Evolutionary conservation across 2,888 invertebrate species (phyloP).

Genomic region (Macrosoma leucophasiata): DNA sequence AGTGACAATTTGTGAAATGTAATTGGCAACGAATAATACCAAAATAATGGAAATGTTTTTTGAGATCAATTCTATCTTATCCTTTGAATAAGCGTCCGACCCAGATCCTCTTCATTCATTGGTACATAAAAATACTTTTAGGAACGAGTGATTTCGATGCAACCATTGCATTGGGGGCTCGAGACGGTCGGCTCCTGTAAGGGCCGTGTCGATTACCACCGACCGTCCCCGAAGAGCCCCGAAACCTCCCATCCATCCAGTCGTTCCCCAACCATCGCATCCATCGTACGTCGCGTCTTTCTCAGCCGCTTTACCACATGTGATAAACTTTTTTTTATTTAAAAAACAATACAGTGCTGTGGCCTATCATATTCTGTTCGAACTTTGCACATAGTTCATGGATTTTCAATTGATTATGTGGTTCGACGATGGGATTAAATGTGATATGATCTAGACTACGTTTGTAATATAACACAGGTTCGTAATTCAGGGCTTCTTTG

Average conservation of each 20-base stretch:
- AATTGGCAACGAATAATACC: no score
- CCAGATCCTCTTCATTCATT: no score
- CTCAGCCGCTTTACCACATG: conserved; percentile 36
- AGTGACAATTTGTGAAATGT: no score
- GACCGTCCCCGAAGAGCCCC: conserved; percentile 26
- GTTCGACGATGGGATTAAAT: conserved; percentile 42
- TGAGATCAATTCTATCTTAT: no score
- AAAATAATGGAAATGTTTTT: no score
- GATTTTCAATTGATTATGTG: conserved; percentile 28
- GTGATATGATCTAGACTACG: conserved; percentile 31
- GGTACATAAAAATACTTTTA: no score
- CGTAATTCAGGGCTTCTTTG: conserved; percentile 20
- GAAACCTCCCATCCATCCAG: conserved; percentile 33
- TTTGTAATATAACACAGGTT: conserved; percentile 37
- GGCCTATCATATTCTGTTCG: conserved; percentile 30
- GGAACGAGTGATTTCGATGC: no score
- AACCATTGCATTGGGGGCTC: no score
- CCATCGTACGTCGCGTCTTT: conserved; percentile 31
- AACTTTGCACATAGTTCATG: conserved; percentile 23
- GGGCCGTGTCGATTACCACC: conserved; percentile 26
- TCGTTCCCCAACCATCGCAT: conserved; percentile 41
- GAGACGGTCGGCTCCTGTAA: conserved; percentile 17
- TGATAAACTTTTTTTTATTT: conserved; percentile 59
- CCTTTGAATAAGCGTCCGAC: no score
- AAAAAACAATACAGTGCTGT: conserved; percentile 46